Base-by-base conservation (phyloP, 2,797 vertebrate genomes). In the Allobates femoralis region DNA sequence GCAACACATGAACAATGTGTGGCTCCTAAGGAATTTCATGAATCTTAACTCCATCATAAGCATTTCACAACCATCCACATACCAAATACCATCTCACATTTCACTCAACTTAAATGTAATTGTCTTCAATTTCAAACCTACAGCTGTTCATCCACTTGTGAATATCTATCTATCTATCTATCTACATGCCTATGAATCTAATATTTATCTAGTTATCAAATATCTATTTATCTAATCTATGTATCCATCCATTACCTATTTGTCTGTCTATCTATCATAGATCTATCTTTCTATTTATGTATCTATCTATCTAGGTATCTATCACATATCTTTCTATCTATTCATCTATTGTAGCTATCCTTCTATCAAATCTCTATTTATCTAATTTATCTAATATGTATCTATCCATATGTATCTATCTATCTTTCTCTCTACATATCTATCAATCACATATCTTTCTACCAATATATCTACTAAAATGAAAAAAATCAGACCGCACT, bases 91-190 rank as follows among this genome's bases (percentile, higher is more conserved):
- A 32, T 67, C 30, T 67, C 32, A 30, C 19, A 34, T 19, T 19
- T 18, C 16, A 67, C 30, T 34, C 18, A 30, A 26, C 60, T 30
- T 62, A 62, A 28, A 62, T 16, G 18, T 34, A 26, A 26, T 26
- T 5, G 3, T 34, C 62, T 80, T 66, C 18, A 37, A 18, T 73
- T 26, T 46, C 50, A 73, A 73, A 32, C 50, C 30, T 56, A 18
- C 51, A 83, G 53, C 67, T 83, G 67, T 77, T 23, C 32, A 37
- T 21, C 28, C 64, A 32, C 30, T 67, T n/a, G n/a, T n/a, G n/a
- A n/a, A 41, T 5, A 41, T 41, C 37, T 41, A 41, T 41, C 10
- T 41, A 8, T 41, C 37, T 41, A 41, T 41, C 37, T 41, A 41
- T 41, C 37, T 41, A n/a, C n/a, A n/a, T n/a, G n/a, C n/a, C n/a